Evolutionary conservation across 2,113 vertebrate genomes (phyloP).

Genomic region (Pagrus major): DNA sequence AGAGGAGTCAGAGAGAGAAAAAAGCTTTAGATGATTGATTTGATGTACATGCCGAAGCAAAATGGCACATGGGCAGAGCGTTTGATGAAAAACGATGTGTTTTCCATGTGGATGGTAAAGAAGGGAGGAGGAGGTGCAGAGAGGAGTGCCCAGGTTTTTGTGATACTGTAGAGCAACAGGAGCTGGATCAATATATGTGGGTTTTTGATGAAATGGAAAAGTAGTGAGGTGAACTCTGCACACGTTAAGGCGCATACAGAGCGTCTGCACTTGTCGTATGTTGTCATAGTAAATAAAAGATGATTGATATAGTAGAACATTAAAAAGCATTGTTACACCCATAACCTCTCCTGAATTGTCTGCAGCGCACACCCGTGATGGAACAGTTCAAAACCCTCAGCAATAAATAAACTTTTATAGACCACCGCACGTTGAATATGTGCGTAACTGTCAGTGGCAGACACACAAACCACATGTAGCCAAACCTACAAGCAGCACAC

Average conservation of each 20-base stretch:
- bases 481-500: conserved; percentile 18
- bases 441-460: background rate
- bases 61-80: background rate
- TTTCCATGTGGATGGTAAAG: background rate
- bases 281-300: background rate
- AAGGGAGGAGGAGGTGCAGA: background rate
- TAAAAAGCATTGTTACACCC: background rate
- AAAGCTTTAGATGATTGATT: conserved; percentile 36
- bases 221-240: background rate
- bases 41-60: background rate
- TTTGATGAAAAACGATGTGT: background rate
- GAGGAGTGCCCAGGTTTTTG: background rate
- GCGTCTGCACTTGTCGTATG: background rate
- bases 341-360: background rate
- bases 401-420: conserved; percentile 21
- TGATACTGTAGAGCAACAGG: background rate
- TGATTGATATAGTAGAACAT: background rate
- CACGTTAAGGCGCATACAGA: background rate
- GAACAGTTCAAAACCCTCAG: background rate
- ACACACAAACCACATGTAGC: conserved; percentile 28
- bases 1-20: conserved; percentile 9
- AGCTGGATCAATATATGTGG: background rate
- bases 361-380: background rate
- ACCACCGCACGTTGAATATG: background rate
- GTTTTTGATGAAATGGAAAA: conserved; percentile 5